Evolutionary conservation across 2,888 invertebrate species (phyloP).

Genomic region (Archips xylosteana): DNA sequence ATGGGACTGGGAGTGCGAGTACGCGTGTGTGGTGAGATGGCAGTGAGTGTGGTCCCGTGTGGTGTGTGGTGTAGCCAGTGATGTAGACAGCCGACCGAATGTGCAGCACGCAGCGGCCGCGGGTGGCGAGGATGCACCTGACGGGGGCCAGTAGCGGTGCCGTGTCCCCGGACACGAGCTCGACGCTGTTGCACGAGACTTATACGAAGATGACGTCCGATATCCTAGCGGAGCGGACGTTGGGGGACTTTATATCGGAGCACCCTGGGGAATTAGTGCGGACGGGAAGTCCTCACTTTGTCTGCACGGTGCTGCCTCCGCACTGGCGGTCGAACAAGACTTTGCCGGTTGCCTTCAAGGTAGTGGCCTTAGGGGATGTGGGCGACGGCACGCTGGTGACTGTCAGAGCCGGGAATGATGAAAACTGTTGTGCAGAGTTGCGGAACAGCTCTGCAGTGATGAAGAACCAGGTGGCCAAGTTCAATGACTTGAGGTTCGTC

Average conservation of each 20-base stretch:
- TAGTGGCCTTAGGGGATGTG: constrained; percentile 97
- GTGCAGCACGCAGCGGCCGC: constrained; percentile 83
- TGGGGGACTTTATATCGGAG: constrained; percentile 94
- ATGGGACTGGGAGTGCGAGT: constrained; percentile 48
- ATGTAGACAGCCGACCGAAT: constrained; percentile 75
- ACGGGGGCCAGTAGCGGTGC: constrained; percentile 83
- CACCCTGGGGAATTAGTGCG: constrained; percentile 96
- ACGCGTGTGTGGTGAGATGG: constrained; percentile 56
- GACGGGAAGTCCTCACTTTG: constrained; percentile 97
- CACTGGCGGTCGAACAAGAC: constrained; percentile 99
- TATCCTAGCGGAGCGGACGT: constrained; percentile 94
- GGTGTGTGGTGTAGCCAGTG: constrained; percentile 66
- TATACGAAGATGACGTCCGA: constrained; percentile 96
- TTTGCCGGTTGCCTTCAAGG: constrained; percentile 98
- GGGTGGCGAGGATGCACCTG: constrained; percentile 84
- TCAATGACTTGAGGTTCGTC: constrained; percentile 99
- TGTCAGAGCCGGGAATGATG: constrained; percentile 98
- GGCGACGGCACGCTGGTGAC: constrained; percentile 98
- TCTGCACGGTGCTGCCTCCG: constrained; percentile 97
- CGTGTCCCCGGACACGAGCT: constrained; percentile 90
- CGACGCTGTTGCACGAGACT: constrained; percentile 91
- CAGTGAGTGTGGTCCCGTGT: constrained; percentile 60
- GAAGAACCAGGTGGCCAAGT: constrained; percentile 99
- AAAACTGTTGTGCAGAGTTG: constrained; percentile 98
- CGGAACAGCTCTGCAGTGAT: constrained; percentile 98